Conservation (phyloP, 2,113 vertebrate genomes). For the Centropus unirufus region DNA sequence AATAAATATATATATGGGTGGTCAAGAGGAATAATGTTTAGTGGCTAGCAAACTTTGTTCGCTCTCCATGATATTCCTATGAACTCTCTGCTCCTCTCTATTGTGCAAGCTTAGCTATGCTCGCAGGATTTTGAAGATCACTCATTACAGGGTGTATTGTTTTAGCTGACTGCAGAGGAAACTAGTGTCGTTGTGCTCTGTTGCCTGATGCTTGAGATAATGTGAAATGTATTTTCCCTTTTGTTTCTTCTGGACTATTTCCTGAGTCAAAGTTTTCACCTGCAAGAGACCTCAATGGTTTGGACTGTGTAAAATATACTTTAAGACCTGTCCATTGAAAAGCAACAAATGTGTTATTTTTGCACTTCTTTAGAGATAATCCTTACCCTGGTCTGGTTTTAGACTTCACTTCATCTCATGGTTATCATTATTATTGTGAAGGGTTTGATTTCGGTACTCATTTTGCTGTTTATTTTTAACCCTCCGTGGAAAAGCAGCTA, state of each 20-base stretch:
- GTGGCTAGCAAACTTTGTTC: neutral
- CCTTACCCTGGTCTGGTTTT: neutral
- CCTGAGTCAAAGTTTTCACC: neutral
- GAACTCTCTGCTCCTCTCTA: neutral
- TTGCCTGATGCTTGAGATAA: neutral
- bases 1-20: fast-evolving
- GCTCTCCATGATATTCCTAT: neutral
- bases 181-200: neutral
- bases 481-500: neutral
- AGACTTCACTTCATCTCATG: neutral
- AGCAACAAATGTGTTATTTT: neutral
- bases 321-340: neutral
- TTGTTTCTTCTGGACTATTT: neutral
- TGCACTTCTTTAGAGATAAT: neutral
- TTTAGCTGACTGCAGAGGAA: neutral
- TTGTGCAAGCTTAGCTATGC: neutral
- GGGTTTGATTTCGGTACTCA: neutral
- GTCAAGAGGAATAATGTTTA: neutral
- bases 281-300: neutral
- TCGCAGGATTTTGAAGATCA: neutral
- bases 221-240: neutral
- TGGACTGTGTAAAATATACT: neutral
- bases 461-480: slow-evolving; percentile 28
- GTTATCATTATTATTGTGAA: neutral
- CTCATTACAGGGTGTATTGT: neutral